Evolutionary conservation across 2,113 vertebrate genomes (phyloP).

Genomic region (Artemisiospiza belli): DNA sequence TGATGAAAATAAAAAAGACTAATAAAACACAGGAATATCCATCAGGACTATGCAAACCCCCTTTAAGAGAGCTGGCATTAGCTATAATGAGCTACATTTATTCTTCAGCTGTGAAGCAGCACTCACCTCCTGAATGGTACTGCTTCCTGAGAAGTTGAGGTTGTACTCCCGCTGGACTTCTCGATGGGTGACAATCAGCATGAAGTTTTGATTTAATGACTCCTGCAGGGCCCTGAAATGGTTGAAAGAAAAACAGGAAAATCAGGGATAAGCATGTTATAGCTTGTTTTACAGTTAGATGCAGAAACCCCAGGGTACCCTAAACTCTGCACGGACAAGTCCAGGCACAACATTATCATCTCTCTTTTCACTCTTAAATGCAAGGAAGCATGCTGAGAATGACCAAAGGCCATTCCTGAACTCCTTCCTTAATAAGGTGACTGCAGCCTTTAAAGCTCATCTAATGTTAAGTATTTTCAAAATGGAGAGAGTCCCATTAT

Average conservation of each 20-base stretch:
- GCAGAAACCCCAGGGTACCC: constrained; percentile 79
- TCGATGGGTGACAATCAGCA: constrained; percentile 95
- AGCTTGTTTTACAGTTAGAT: constrained; percentile 84
- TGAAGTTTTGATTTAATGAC: constrained; percentile 98
- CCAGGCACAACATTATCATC: constrained; percentile 80
- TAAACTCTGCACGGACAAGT: constrained; percentile 85
- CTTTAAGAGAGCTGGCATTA: constrained; percentile 73
- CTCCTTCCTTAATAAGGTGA: constrained; percentile 73
- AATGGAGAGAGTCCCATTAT: constrained; percentile 13
- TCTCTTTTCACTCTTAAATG: constrained; percentile 74
- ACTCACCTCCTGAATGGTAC: constrained; percentile 98
- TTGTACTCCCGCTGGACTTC: constrained; percentile 99
- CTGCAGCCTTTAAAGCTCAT: constrained; percentile 58
- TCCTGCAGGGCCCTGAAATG: constrained; percentile 91
- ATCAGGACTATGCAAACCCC: constrained; percentile 56
- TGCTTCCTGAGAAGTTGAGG: constrained; percentile 98
- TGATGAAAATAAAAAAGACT: constrained; percentile 64
- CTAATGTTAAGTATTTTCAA: constrained; percentile 57
- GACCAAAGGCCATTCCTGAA: constrained; percentile 80
- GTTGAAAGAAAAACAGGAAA: constrained; percentile 84
- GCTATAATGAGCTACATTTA: constrained; percentile 79
- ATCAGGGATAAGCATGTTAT: constrained; percentile 87
- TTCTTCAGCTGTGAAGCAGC: constrained; percentile 76
- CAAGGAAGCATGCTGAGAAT: constrained; percentile 75
- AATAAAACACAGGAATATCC: constrained; percentile 71